Evolutionary conservation across 2,888 invertebrate species (phyloP).

Genomic region (Ischnus inquisitorius): DNA sequence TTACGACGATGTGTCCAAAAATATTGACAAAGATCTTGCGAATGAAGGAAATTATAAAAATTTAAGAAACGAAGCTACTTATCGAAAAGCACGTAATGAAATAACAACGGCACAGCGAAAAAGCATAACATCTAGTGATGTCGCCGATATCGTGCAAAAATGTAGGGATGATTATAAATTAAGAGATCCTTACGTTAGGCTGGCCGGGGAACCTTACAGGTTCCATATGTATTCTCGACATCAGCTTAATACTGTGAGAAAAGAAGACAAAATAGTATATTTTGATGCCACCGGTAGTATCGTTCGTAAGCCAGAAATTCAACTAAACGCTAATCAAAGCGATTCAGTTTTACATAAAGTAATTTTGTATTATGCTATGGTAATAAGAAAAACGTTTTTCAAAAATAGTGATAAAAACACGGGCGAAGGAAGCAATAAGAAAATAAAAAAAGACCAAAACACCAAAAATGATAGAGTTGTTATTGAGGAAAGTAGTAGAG

Average conservation of each 20-base stretch:
- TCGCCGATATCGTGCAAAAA: neutral
- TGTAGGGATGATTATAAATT: slow-evolving; percentile 5
- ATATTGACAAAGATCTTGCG: slow-evolving; percentile 9
- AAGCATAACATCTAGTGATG: slow-evolving; percentile 8
- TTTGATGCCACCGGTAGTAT: slow-evolving; percentile 19
- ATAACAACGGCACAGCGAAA: neutral
- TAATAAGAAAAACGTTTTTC: neutral
- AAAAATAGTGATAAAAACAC: neutral
- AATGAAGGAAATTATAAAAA: slow-evolving; percentile 10
- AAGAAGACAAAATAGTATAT: slow-evolving; percentile 6
- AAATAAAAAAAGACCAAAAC: neutral
- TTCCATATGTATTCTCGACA: slow-evolving; percentile 17
- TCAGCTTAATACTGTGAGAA: neutral
- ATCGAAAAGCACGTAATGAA: slow-evolving; percentile 8
- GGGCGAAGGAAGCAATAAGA: neutral
- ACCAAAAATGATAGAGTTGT: neutral
- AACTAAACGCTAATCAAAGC: slow-evolving; percentile 9
- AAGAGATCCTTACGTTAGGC: slow-evolving; percentile 1
- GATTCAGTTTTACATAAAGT: slow-evolving; percentile 5
- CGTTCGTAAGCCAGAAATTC: slow-evolving; percentile 27
- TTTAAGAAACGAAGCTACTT: slow-evolving; percentile 2
- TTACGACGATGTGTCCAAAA: neutral
- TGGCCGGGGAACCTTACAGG: slow-evolving; percentile 6
- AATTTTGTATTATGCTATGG: slow-evolving; percentile 28
- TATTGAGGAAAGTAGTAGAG: neutral